These are phyloP conservation scores for Pteronura brasiliensis DNA, from an alignment of 2,113 vertebrate species.

Conservation along the genomic window DNA sequence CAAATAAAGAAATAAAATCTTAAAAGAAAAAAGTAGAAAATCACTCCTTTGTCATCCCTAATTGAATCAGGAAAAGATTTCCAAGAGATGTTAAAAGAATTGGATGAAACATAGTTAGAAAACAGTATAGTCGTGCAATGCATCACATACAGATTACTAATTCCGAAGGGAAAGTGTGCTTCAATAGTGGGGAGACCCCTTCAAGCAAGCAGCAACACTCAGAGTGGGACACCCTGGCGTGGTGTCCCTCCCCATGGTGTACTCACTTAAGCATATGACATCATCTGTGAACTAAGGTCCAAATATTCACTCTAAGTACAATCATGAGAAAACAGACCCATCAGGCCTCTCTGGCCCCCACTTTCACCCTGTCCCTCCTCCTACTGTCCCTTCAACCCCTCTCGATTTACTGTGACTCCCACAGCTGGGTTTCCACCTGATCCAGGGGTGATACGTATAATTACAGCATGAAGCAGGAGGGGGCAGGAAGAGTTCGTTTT, in stretches of 20 bases:
- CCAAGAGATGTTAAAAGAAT: not conserved
- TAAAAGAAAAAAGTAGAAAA: not conserved
- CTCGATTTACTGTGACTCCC: not conserved
- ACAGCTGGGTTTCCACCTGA: not conserved
- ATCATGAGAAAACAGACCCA: not conserved
- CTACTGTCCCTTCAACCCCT: not conserved
- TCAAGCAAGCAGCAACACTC: not conserved
- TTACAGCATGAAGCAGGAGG: not conserved
- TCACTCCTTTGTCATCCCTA: not conserved
- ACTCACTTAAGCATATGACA: accelerated
- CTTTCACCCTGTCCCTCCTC: not conserved
- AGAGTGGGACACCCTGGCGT: not conserved
- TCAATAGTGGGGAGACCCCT: too few species aligned
- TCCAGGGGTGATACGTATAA: accelerated
- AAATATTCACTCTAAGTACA: not conserved
- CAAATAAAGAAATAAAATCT: too few species aligned
- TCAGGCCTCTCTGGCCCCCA: not conserved
- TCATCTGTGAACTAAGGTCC: not conserved
- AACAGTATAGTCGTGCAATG: not conserved
- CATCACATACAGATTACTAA: not conserved
- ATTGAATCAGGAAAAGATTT: not conserved
- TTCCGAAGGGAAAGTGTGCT: not conserved
- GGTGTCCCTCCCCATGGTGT: too few species aligned
- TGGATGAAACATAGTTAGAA: not conserved
- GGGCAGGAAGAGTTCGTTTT: not conserved